phyloP scores from a whole-genome alignment of 2,113 vertebrate species.

The Columba janthina region DNA sequence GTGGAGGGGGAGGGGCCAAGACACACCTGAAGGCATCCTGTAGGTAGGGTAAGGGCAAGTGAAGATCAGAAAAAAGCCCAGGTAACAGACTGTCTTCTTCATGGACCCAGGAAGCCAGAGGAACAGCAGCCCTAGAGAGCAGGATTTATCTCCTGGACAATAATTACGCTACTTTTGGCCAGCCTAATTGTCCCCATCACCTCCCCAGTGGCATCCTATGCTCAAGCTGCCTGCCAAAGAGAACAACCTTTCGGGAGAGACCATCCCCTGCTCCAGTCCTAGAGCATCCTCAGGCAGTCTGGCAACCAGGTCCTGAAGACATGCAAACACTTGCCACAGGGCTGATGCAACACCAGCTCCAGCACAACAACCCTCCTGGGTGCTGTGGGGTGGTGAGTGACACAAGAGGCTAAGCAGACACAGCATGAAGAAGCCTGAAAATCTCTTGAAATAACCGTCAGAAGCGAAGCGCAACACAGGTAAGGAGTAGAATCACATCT shows the following conservation, averaged over 20 bases:
- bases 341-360: neutral
- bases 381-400: neutral
- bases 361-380: neutral
- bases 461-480: neutral
- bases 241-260: fast-evolving
- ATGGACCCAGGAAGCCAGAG: neutral
- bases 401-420: fast-evolving
- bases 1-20: neutral
- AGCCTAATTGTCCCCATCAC: neutral
- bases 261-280: neutral
- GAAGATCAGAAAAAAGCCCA: neutral
- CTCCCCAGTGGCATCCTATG: neutral
- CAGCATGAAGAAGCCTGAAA: neutral
- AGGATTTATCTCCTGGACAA: neutral
- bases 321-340: fast-evolving
- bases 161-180: neutral
- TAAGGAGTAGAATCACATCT: neutral
- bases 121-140: neutral
- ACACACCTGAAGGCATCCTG: neutral
- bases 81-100: neutral
- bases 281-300: neutral
- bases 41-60: neutral
- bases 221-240: neutral
- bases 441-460: neutral
- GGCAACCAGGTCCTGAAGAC: neutral